A percentile compares a stretch with the other conserved stretches of the same genome.
Evolutionary conservation across 2,888 invertebrate genomes (phyloP).

Genomic region (Myathropa florea): DNA sequence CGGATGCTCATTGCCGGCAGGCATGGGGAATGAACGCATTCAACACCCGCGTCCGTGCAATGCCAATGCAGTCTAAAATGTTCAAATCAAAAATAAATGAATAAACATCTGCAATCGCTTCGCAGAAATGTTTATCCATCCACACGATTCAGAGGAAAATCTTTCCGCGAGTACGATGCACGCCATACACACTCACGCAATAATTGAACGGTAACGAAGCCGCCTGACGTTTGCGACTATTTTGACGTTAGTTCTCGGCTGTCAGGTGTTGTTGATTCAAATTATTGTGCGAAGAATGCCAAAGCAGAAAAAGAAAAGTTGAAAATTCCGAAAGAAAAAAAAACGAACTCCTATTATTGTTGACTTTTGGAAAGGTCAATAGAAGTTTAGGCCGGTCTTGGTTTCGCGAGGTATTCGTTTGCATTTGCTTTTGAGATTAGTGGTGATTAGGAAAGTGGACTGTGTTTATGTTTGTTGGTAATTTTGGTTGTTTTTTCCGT

Average conservation of each 20-base stretch:
- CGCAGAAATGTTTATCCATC: neutral
- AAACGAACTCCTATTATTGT: constrained; percentile 1
- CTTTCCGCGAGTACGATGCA: neutral
- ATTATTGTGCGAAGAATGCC: neutral
- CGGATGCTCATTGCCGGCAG: too few species aligned
- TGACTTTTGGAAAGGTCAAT: constrained; percentile 54
- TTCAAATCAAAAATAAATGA: too few species aligned
- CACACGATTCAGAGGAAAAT: neutral
- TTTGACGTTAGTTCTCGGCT: neutral
- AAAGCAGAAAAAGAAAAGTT: neutral
- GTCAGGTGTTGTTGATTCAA: constrained; percentile 1
- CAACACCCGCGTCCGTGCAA: neutral
- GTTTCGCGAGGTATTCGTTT: neutral
- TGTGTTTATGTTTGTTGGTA: constrained; percentile 37
- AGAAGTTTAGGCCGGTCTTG: constrained; percentile 28
- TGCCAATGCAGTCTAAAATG: neutral
- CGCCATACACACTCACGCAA: neutral
- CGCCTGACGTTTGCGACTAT: neutral
- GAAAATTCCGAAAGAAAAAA: neutral
- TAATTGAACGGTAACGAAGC: neutral
- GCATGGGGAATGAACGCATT: neutral
- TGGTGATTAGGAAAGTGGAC: constrained; percentile 41
- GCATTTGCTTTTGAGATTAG: neutral
- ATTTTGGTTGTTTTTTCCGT: too few species aligned
- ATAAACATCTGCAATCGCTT: neutral